Evolutionary conservation across 2,797 vertebrate genomes (phyloP).

Genomic region (Schizopygopsis pylzovi): DNA sequence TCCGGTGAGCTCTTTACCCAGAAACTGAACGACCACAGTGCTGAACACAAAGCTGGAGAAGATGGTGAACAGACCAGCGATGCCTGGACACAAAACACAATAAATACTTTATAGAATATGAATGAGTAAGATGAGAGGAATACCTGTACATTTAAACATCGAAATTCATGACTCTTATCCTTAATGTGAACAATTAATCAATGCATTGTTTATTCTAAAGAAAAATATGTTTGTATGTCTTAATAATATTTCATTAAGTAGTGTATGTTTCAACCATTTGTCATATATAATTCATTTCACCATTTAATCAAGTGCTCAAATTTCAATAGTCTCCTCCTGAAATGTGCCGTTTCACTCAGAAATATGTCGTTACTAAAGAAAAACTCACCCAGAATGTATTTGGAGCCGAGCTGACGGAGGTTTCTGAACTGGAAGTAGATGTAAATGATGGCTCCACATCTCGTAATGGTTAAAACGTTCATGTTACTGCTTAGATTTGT

Average conservation of each 20-base stretch:
- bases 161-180: background rate
- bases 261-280: background rate
- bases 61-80: conserved; percentile 96
- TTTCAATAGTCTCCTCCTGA: too few species aligned
- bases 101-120: background rate
- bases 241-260: background rate
- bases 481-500: conserved; percentile 94
- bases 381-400: conserved; percentile 93
- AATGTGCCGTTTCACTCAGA: too few species aligned
- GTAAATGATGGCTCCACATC: conserved; percentile 96
- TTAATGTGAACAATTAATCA: background rate
- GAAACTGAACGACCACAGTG: conserved; percentile 95
- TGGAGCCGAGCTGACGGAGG: conserved; percentile 94
- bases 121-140: background rate
- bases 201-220: too few species aligned
- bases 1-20: conserved; percentile 95
- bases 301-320: background rate
- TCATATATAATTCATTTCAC: background rate
- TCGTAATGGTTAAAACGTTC: conserved; percentile 95
- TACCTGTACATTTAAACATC: background rate
- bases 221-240: too few species aligned
- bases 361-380: too few species aligned
- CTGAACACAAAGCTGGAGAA: conserved; percentile 99
- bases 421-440: conserved; percentile 99
- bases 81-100: conserved; percentile 76